Evolutionary conservation across 2,797 vertebrate genomes (phyloP).

Genomic region (Xerus rutilus): DNA sequence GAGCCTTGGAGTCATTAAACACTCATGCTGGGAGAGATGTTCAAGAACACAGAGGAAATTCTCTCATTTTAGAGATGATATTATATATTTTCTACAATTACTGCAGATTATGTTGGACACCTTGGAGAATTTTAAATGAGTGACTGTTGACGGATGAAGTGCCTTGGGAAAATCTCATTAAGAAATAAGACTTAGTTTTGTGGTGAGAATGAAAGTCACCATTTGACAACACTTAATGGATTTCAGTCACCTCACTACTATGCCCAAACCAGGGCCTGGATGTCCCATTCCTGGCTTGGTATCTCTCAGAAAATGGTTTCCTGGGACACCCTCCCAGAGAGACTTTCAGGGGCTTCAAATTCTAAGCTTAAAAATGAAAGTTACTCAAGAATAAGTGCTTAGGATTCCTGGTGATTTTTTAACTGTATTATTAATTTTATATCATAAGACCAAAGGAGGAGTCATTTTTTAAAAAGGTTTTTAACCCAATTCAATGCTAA

Average conservation of each 20-base stretch:
- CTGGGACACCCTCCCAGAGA: not conserved
- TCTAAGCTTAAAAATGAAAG: constrained; percentile 27
- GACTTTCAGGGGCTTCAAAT: not conserved
- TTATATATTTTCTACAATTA: not conserved
- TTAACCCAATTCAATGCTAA: constrained; percentile 3
- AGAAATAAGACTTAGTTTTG: not conserved
- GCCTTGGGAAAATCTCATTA: not conserved
- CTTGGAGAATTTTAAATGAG: not conserved
- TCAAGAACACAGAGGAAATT: not conserved
- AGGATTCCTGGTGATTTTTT: not conserved
- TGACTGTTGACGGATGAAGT: not conserved
- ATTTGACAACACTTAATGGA: not conserved
- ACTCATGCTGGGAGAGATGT: not conserved
- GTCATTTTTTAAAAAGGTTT: not conserved
- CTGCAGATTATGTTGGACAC: not conserved
- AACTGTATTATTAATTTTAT: not conserved
- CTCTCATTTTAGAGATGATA: not conserved
- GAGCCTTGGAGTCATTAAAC: not conserved
- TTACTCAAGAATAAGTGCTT: not conserved
- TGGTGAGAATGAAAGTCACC: not conserved
- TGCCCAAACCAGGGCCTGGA: not conserved
- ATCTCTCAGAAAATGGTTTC: not conserved
- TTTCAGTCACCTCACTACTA: not conserved
- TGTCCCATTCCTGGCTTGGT: not conserved
- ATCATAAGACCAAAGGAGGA: not conserved